Percentiles rank a stretch among this genome's conserved stretches.
Evolutionary conservation across 2,797 vertebrate genomes (phyloP).

Genomic region (Mionectes olivaceus): DNA sequence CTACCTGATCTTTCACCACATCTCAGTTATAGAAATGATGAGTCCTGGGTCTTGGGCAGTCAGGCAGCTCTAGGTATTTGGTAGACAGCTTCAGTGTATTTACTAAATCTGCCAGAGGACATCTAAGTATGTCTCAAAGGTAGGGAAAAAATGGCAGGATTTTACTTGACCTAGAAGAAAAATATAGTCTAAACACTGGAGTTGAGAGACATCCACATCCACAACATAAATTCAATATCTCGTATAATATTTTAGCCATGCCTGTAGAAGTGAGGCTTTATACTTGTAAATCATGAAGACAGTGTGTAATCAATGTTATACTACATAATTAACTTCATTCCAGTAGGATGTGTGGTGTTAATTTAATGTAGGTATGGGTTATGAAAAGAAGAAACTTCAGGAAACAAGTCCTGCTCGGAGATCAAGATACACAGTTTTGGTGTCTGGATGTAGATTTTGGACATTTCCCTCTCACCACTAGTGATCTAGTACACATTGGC

Average conservation of each 20-base stretch:
- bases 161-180: not conserved
- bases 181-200: not conserved
- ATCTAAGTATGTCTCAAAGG: not conserved
- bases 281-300: not conserved
- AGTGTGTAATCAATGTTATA: not conserved
- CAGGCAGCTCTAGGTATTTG: not conserved
- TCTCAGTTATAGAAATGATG: not conserved
- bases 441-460: not conserved
- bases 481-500: not conserved
- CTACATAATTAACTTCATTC: not conserved
- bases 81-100: not conserved
- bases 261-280: not conserved
- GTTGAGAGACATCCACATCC: fast-evolving
- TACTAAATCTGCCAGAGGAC: not conserved
- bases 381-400: not conserved
- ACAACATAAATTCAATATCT: not conserved
- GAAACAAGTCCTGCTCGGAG: not conserved
- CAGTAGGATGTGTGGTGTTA: not conserved
- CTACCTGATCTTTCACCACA: constrained; percentile 17
- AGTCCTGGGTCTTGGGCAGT: not conserved
- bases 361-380: not conserved
- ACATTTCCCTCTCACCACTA: not conserved
- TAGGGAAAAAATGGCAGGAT: not conserved
- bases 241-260: not conserved
- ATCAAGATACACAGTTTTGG: not conserved